Conservation (phyloP, 2,888 invertebrate genomes). For the Hypselothyrea guttata region DNA sequence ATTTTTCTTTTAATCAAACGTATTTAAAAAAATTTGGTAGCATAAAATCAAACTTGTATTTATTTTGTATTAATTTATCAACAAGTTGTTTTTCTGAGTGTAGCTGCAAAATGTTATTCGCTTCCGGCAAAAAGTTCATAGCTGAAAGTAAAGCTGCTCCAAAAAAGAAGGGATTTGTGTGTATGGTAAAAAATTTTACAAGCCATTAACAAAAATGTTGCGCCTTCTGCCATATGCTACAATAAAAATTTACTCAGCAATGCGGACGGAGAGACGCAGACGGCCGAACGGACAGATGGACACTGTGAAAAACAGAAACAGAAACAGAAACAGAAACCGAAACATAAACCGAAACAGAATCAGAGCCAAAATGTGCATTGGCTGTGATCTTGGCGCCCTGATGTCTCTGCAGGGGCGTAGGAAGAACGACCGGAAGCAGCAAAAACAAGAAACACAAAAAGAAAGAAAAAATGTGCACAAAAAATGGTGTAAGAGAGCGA, state of each 20-base stretch:
- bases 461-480: conserved; percentile 9
- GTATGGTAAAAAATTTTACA: conserved; percentile 62
- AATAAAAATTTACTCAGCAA: conserved; percentile 51
- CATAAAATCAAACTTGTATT: no score
- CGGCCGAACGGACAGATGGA: neutral
- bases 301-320: conserved; percentile 25
- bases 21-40: no score
- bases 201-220: conserved; percentile 77
- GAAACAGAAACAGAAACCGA: conserved; percentile 30
- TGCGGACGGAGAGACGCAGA: no score
- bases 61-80: neutral
- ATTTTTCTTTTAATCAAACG: no score
- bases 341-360: conserved; percentile 7
- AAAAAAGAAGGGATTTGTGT: conserved; percentile 56
- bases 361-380: conserved; percentile 67
- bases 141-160: conserved; percentile 29
- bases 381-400: conserved; percentile 66
- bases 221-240: conserved; percentile 69
- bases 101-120: conserved; percentile 27
- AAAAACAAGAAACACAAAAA: conserved; percentile 58
- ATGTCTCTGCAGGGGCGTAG: conserved; percentile 31
- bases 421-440: conserved; percentile 53
- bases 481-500: conserved; percentile 19
- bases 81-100: neutral
- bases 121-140: conserved; percentile 56